Conservation (phyloP, 2,113 vertebrate genomes). For the Brachirus orientalis region DNA sequence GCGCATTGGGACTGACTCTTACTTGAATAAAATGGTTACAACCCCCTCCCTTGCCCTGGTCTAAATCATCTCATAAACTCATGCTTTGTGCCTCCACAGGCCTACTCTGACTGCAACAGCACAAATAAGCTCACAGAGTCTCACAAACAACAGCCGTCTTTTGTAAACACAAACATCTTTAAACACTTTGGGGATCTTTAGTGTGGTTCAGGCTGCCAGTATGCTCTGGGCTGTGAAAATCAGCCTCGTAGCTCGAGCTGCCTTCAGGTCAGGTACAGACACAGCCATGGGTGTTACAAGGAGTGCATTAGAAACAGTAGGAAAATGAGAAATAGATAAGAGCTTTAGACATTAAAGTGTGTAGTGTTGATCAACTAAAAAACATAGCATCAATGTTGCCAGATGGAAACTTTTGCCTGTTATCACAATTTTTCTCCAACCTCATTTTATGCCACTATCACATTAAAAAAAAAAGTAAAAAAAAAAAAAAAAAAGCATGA, state of each 20-base stretch:
- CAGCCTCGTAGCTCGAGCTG: slow-evolving; percentile 16
- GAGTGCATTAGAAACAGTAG: too few species aligned
- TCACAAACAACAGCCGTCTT: slow-evolving; percentile 64
- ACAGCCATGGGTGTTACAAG: neutral
- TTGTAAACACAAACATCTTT: slow-evolving; percentile 68
- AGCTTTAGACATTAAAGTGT: slow-evolving; percentile 1
- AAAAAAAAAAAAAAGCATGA: too few species aligned
- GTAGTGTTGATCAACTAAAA: neutral
- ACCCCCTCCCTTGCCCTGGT: slow-evolving; percentile 25
- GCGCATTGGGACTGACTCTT: slow-evolving; percentile 46
- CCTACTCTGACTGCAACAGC: slow-evolving; percentile 55
- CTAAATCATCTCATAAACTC: slow-evolving; percentile 62
- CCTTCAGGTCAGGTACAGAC: slow-evolving; percentile 24
- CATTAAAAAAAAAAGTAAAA: too few species aligned
- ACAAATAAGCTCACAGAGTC: slow-evolving; percentile 59
- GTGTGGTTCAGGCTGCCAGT: slow-evolving; percentile 55
- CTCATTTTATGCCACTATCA: neutral
- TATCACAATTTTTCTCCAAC: neutral
- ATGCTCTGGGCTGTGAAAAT: slow-evolving; percentile 40
- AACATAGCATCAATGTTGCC: neutral
- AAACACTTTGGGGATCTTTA: slow-evolving; percentile 64
- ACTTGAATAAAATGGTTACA: slow-evolving; percentile 50
- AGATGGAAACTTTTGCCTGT: neutral
- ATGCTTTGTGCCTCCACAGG: slow-evolving; percentile 52
- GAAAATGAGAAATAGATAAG: slow-evolving; percentile 1